Conservation (phyloP, 2,113 vertebrate genomes). For the Myrmecobius fasciatus region DNA sequence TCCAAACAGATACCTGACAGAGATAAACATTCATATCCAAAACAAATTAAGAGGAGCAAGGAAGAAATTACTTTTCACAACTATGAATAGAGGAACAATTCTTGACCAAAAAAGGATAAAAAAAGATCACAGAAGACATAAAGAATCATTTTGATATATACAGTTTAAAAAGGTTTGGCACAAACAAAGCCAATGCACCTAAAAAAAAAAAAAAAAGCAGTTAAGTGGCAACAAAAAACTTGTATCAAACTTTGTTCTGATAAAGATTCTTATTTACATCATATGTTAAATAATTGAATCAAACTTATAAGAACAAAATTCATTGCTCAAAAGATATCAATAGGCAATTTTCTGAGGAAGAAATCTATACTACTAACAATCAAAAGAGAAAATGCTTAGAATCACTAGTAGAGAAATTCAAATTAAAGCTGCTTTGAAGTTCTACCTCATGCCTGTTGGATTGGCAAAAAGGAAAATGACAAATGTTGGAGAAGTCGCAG, state of each 20-base stretch:
- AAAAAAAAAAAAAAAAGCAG: not conserved
- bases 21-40: too few relatives aligned
- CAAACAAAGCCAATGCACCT: not conserved
- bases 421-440: not conserved
- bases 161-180: not conserved
- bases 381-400: not conserved
- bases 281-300: not conserved
- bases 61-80: too few relatives aligned
- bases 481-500: not conserved
- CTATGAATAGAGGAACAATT: too few relatives aligned
- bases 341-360: not conserved
- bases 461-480: not conserved
- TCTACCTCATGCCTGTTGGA: not conserved
- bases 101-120: too few relatives aligned
- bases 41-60: too few relatives aligned
- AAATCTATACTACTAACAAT: not conserved
- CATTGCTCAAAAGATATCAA: not conserved
- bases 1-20: too few relatives aligned
- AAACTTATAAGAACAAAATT: not conserved
- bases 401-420: not conserved
- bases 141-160: not conserved
- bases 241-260: not conserved
- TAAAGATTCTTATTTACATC: not conserved
- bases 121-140: too few relatives aligned
- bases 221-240: not conserved